Percentiles rank a stretch among this genome's conserved stretches.
phyloP scores from a whole-genome alignment of 2,888 invertebrate genomes.

The Poecilobothrus nobilitatus region DNA sequence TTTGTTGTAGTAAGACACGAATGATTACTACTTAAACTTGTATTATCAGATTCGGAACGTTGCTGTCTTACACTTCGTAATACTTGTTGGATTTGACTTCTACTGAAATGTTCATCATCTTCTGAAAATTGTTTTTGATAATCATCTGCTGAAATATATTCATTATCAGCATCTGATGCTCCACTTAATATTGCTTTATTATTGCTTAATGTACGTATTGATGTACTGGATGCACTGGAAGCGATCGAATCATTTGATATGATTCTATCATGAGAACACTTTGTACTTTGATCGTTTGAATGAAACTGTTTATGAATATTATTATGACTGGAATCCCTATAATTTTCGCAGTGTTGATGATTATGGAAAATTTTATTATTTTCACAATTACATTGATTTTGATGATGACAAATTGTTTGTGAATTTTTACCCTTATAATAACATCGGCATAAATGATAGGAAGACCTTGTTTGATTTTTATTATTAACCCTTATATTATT shows the following conservation, averaged over 20 bases:
- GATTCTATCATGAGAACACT: conserved; percentile 7
- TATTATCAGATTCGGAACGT: background rate
- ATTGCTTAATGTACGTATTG: conserved; percentile 37
- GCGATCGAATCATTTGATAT: conserved; percentile 15
- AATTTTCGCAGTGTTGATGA: conserved; percentile 13
- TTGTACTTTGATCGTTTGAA: background rate
- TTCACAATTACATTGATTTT: conserved; percentile 21
- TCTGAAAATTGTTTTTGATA: background rate
- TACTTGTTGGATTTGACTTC: background rate
- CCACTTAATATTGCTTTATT: conserved; percentile 23
- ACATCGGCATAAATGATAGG: conserved; percentile 22
- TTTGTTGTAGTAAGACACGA: background rate
- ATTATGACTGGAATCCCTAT: conserved; percentile 17
- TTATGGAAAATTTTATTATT: conserved; percentile 24
- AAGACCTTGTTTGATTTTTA: conserved; percentile 22
- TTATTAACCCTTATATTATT: conserved; percentile 22
- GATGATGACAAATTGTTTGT: conserved; percentile 16
- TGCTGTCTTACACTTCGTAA: background rate
- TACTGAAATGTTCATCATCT: background rate
- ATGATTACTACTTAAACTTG: background rate
- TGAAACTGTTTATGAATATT: conserved; percentile 17
- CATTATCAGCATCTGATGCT: conserved; percentile 7
- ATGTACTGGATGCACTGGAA: conserved; percentile 28
- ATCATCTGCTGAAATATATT: background rate
- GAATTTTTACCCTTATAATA: conserved; percentile 20